Evolutionary conservation across 2,888 invertebrate genomes (phyloP).

Genomic region (Apodemia mormo): DNA sequence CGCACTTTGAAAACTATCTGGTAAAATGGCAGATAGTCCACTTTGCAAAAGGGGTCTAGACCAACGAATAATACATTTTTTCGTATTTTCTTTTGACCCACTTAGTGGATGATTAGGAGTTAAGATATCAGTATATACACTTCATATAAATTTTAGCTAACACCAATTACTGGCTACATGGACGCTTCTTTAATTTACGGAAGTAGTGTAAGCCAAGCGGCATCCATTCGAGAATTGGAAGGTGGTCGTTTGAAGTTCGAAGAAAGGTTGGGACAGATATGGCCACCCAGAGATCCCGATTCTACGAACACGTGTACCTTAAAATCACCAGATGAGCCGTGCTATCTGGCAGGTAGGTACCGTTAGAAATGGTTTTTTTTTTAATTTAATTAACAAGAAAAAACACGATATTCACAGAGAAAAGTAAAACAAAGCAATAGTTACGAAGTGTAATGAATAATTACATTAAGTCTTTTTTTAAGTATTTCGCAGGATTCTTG

Average conservation of each 20-base stretch:
- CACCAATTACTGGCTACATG: not conserved
- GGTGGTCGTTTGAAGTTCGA: constrained; percentile 7
- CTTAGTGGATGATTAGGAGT: too few relatives aligned
- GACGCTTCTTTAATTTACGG: constrained; percentile 18
- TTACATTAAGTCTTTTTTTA: too few relatives aligned
- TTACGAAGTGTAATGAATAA: too few relatives aligned
- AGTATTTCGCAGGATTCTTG: too few relatives aligned
- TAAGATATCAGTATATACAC: too few relatives aligned
- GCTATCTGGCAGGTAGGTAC: constrained; percentile 11
- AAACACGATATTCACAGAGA: too few relatives aligned
- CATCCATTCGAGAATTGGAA: not conserved
- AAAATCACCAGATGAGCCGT: not conserved
- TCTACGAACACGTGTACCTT: not conserved
- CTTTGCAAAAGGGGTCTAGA: too few relatives aligned
- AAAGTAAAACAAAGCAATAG: too few relatives aligned
- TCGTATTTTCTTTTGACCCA: too few relatives aligned
- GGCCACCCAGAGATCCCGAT: constrained; percentile 13
- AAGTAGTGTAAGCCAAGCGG: not conserved
- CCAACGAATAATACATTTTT: too few relatives aligned
- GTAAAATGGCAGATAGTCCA: too few relatives aligned
- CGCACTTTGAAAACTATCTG: too few relatives aligned
- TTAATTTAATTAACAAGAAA: not conserved
- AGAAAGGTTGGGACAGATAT: not conserved
- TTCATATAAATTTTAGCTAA: not conserved
- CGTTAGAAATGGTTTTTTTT: not conserved